Percentiles rank a stretch among this genome's conserved stretches.
phyloP scores from a whole-genome alignment of 2,797 vertebrate genomes.

The Glyptemys insculpta region DNA sequence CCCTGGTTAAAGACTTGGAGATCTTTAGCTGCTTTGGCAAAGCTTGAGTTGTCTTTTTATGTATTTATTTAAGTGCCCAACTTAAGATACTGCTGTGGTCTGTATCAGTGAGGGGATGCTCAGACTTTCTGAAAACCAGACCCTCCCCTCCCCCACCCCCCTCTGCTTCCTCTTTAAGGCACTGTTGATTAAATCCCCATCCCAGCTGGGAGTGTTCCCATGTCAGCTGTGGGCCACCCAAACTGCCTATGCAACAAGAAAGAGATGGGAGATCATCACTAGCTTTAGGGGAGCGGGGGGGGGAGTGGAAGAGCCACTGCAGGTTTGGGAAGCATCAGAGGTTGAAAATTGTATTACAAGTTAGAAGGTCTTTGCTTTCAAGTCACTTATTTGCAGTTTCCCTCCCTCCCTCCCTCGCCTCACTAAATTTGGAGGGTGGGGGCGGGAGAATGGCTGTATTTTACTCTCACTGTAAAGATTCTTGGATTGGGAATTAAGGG shows the following conservation, averaged over 20 bases:
- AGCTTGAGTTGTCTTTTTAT: no score
- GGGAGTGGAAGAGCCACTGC: background rate
- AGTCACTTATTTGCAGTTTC: background rate
- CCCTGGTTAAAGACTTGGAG: background rate
- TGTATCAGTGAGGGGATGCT: no score
- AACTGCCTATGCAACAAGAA: rapidly evolving
- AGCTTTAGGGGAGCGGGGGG: no score
- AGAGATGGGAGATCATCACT: background rate
- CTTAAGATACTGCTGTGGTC: background rate
- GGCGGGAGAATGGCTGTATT: background rate
- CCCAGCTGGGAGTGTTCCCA: no score
- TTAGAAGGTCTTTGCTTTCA: no score
- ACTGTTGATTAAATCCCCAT: background rate
- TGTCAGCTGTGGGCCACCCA: no score
- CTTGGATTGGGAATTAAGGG: background rate
- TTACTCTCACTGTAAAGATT: background rate
- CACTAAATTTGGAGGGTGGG: background rate
- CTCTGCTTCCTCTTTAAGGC: no score
- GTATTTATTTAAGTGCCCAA: no score
- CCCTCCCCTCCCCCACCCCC: no score
- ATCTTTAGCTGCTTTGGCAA: no score
- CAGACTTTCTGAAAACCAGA: no score
- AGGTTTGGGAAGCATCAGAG: background rate
- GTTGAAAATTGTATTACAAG: background rate
- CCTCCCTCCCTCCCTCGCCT: background rate